These are phyloP conservation scores for Archegozetes longisetosus DNA, from an alignment of 1,140 invertebrate genomes.

Conservation along the genomic window DNA sequence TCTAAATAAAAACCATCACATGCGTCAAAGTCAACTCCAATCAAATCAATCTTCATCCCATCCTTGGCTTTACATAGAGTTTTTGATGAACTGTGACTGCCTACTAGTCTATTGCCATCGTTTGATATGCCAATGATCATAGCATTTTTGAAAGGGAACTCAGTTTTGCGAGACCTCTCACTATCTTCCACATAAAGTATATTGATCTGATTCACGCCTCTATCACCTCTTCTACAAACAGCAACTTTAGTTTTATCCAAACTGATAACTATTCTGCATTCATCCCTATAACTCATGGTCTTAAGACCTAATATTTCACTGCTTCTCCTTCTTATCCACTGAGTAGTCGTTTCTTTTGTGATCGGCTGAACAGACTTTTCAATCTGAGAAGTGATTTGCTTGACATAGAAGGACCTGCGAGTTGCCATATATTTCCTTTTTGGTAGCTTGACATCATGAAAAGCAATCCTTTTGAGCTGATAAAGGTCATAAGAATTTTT, in stretches of 20 bases:
- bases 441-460: not conserved
- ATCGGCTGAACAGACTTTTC: not conserved
- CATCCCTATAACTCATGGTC: not conserved
- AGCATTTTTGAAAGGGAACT: not conserved
- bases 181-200: not conserved
- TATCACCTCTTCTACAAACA: not conserved
- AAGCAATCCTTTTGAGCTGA: not conserved
- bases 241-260: not conserved
- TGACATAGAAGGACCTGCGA: not conserved
- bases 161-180: not conserved
- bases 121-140: not conserved
- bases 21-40: not conserved
- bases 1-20: not conserved
- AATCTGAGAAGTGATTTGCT: not conserved
- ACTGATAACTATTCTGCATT: not conserved
- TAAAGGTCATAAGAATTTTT: not conserved
- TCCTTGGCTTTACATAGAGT: not conserved
- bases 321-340: not conserved
- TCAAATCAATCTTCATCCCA: not conserved
- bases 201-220: not conserved
- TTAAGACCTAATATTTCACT: not conserved
- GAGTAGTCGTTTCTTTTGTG: not conserved
- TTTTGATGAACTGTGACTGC: not conserved
- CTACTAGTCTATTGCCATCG: not conserved
- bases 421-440: constrained; percentile 1